Evolutionary conservation across 2,113 vertebrate species (phyloP).

Genomic region (Synodontis membranacea): DNA sequence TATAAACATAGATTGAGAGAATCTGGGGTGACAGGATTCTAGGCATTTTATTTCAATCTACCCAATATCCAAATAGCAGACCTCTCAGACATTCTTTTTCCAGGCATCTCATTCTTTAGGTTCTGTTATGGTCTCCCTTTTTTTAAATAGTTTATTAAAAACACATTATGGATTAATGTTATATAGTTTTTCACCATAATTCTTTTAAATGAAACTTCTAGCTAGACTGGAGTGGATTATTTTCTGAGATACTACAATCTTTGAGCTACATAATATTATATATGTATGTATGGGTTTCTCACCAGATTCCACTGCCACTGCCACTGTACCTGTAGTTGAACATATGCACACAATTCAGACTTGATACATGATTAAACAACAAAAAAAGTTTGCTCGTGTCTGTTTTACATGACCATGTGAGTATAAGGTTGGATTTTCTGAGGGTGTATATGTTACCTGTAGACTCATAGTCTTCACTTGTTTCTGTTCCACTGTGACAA

Average conservation of each 20-base stretch:
- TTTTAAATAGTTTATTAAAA: neutral
- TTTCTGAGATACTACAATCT: neutral
- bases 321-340: conserved; percentile 26
- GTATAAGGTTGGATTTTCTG: conserved; percentile 48
- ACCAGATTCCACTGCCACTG: conserved; percentile 49
- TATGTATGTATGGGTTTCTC: conserved; percentile 19
- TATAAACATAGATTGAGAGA: neutral
- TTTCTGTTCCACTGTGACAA: conserved; percentile 49
- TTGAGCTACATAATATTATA: neutral
- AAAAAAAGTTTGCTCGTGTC: neutral
- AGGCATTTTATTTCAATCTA: too few relatives aligned
- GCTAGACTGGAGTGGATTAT: neutral
- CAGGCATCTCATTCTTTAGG: neutral
- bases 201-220: neutral
- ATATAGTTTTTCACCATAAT: neutral
- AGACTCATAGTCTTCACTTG: conserved; percentile 37
- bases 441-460: conserved; percentile 48
- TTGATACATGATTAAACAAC: neutral
- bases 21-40: neutral
- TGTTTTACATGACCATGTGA: neutral
- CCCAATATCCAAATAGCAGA: too few relatives aligned
- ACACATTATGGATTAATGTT: neutral
- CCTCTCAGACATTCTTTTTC: too few relatives aligned
- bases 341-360: neutral
- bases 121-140: neutral